phyloP scores from a whole-genome alignment of 2,888 invertebrate species.

The Sphaeridia pumilis region DNA sequence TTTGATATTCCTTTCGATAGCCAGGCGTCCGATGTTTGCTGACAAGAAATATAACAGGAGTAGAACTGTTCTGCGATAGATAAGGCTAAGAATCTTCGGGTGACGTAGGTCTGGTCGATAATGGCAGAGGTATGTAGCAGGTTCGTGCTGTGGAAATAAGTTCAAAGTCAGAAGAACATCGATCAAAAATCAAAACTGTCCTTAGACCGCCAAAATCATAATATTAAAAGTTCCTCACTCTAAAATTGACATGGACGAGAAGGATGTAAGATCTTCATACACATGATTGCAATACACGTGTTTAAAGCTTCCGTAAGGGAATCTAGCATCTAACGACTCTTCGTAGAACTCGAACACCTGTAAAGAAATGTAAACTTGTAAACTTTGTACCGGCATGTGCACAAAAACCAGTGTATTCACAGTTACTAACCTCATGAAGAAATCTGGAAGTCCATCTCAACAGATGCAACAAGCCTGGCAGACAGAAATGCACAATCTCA shows the following conservation, averaged over 20 bases:
- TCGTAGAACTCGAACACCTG: conserved; percentile 84
- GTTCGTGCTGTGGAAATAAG: conserved; percentile 66
- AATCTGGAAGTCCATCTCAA: conserved; percentile 86
- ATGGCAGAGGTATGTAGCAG: conserved; percentile 80
- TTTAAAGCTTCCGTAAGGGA: conserved; percentile 94
- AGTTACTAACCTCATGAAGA: conserved; percentile 60
- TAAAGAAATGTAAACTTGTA: conserved; percentile 39
- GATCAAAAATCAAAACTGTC: no score
- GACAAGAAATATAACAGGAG: conserved; percentile 93
- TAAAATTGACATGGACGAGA: conserved; percentile 88
- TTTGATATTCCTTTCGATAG: conserved; percentile 83
- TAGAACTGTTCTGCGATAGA: conserved; percentile 99
- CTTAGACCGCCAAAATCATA: no score
- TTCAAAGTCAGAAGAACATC: no score
- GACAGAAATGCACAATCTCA: conserved; percentile 94
- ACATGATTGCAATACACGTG: conserved; percentile 97
- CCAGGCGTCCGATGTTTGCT: conserved; percentile 96
- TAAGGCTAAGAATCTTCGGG: conserved; percentile 80
- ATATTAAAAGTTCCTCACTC: conserved; percentile 42
- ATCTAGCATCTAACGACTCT: conserved; percentile 83
- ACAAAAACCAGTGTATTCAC: background rate
- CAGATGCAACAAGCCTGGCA: conserved; percentile 77
- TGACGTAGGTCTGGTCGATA: conserved; percentile 80
- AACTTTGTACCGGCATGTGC: background rate
- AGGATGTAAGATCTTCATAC: conserved; percentile 67